Evolutionary conservation across 2,888 invertebrate species (phyloP), one percentile per base, ranked within the genome.

Genomic region (Lasius fuliginosus): DNA sequence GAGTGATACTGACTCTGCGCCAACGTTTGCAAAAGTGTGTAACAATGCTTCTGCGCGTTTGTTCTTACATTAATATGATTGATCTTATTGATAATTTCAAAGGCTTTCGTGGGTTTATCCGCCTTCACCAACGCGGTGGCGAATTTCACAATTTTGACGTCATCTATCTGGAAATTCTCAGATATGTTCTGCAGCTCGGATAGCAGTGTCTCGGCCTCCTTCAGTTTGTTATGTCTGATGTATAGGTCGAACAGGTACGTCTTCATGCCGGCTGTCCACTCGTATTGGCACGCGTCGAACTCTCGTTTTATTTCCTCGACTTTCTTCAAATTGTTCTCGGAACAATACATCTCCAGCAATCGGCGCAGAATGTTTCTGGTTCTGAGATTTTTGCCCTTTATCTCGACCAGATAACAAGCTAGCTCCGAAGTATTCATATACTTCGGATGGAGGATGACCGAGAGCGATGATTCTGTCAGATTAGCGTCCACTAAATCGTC

Each of bases 311-410:
- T 94, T 87, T 96, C 95, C 30, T 95, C 92, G 0, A 96, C 97
- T 1, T 96, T 95, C 0, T 95, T 86, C 6, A 96, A 88, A 88
- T 97, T 96, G 0, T 96, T 96, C 0, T 95, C 95, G 30, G 95
- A 95, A 67, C 96, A 96, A 87, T 96, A 96, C 53, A 95, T 90
- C 87, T 96, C 96, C 1, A 97, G 94, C 8, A 97, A 92, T 83
- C 96, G 96, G 8, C 97, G 95, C 4, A 97, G 91, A 0, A 97
- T 96, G 0, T 97, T 97, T 5, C 97, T 95, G 0, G 96, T 96
- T 94, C 97, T 97, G 96, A 97, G 95, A 33, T 96, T 95, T 90
- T 97, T 97, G 49, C 96, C 95, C 92, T 96, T 96, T n/a, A 97
- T 93, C 90, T 97, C 97, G 6, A 95, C 93, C 0, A 97, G 94